Evolutionary conservation across 2,113 vertebrate genomes (phyloP).

Genomic region (Catharus bicknelli): DNA sequence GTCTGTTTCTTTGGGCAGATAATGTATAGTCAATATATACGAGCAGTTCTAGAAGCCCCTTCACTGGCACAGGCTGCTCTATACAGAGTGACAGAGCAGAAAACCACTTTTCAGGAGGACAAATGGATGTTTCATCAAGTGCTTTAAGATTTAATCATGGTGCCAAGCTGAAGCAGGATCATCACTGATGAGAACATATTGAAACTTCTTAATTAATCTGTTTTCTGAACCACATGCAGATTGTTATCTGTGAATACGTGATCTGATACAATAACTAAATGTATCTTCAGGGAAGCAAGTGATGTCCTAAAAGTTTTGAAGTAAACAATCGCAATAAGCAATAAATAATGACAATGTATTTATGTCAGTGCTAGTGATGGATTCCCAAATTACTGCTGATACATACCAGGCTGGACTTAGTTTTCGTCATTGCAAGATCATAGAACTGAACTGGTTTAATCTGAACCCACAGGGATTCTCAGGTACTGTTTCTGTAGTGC

Average conservation of each 20-base stretch:
- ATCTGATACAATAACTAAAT: constrained; percentile 12
- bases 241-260: background rate
- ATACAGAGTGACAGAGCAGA: background rate
- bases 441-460: background rate
- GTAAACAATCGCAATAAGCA: background rate
- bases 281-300: background rate
- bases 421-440: background rate
- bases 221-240: constrained; percentile 31
- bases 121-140: background rate
- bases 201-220: constrained; percentile 48
- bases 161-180: constrained; percentile 13
- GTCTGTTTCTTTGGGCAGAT: background rate
- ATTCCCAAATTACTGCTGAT: background rate
- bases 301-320: background rate
- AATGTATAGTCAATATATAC: background rate
- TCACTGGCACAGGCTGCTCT: background rate
- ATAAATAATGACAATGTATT: background rate
- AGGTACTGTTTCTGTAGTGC: background rate
- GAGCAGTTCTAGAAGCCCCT: background rate
- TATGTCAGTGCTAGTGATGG: background rate
- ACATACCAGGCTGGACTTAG: background rate
- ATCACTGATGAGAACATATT: background rate
- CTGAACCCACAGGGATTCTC: background rate
- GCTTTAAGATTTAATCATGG: background rate
- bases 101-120: background rate